Evolutionary conservation across 2,113 vertebrate species (phyloP), one percentile per base, ranked within the genome.

Genomic region (Acrocephalus kingi): DNA sequence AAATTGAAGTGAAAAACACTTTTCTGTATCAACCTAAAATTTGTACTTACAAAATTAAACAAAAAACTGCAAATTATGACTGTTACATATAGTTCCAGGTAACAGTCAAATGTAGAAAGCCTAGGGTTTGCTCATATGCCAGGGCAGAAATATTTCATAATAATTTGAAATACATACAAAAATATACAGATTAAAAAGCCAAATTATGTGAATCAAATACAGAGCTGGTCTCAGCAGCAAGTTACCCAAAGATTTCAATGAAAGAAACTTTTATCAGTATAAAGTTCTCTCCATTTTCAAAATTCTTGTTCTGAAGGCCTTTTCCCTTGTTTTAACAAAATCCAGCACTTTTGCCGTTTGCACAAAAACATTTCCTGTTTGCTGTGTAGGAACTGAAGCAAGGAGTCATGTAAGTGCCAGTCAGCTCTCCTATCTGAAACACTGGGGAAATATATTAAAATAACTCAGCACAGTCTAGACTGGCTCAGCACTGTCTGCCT

Each of bases 361-460:
- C 96, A 93, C 94, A 93, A 94, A 87, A 93, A 95, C 61, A 31
- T 94, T 96, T 97, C 97, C 97, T 96, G 79, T 95, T 97, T 96
- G 95, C 92, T 94, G 45, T 89, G 59, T 25, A 91, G 93, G 89
- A 97, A 91, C 72, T 96, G 96, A 94, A 97, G 92, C 87, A 95
- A 96, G 71, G 95, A 97, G 49, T 95, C 83, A 78, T 86, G 45
- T 10, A 52, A 54, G 18, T 96, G 87, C 82, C 96, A 61, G 22
- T 67, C 95, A 95, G 81, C 86, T 95, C 87, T 79, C 63, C 64
- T 74, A 81, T 59, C 90, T 94, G 76, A 95, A 96, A 86, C 83
- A 72, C 48, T 88, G 71, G 89, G 83, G 82, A 82, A 96, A 92
- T 73, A 94, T 27, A 94, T 94, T 81, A 72, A 88, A 97, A 85